Evolutionary conservation across 2,888 invertebrate genomes (phyloP), one percentile per base, ranked within the genome.

Genomic region (Habrosyne pyritoides): DNA sequence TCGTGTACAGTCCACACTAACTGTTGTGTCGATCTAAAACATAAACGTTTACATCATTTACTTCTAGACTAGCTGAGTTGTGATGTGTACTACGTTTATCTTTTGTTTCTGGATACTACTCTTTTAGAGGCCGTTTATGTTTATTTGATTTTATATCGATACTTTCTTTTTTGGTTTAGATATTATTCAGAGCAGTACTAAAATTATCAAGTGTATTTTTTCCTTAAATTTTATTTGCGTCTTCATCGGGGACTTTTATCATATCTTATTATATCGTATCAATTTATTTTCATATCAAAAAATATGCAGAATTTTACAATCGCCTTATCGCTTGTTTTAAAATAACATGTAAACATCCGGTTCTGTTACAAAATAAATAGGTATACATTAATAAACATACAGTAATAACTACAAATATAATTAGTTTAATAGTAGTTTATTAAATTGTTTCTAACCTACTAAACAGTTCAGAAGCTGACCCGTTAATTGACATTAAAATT

Each of bases 291-390:
- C 42, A 18, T 42, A 42, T 18, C 12, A 14, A 12, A n/a, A 18
- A 42, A 42, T 42, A 5, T 42, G 42, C 42, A 18, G 14, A 42
- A 18, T 18, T 42, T 18, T 18, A 42, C 42, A 2, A 6, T 18
- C 8, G 3, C 18, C 42, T 42, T 42, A 42, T 42, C 42, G 18
- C 1, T 18, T 42, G 7, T 24, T 24, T 24, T 24, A 24, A 24
- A 24, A 24, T 24, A 55, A 52, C 52, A 59, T 60, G 69, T 71
- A 77, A 79, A 79, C 77, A 81, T 78, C 80, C 81, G 77, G 70
- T 64, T 74, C 64, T 67, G 67, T 68, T 63, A 73, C 73, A 71
- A 71, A 58, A 52, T 47, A 48, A 59, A 59, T 59, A n/a, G n/a
- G n/a, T n/a, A 42, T 18, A 36, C 30, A 36, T 36, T 8, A 14